Conservation (phyloP, 2,113 vertebrate genomes). For the Ahaetulla prasina region DNA sequence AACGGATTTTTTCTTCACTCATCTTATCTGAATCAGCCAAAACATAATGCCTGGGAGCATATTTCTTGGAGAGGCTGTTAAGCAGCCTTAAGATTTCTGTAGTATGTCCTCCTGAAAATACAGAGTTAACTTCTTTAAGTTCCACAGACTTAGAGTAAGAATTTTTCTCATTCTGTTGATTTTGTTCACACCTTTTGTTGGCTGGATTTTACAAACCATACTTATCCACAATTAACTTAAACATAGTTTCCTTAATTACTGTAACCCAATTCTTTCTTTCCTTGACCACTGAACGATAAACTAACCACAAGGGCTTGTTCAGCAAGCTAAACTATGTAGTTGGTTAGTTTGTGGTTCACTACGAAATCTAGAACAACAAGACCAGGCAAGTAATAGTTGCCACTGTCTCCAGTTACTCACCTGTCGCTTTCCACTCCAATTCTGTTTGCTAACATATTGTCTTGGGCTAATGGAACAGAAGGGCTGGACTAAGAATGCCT, state of each 20-base stretch:
- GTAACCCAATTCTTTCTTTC: neutral
- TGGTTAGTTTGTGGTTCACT: neutral
- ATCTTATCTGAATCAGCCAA: conserved; percentile 87
- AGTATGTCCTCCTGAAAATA: conserved; percentile 86
- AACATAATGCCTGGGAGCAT: conserved; percentile 84
- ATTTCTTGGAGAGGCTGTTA: conserved; percentile 73
- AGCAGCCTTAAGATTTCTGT: conserved; percentile 89
- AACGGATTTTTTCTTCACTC: conserved; percentile 85
- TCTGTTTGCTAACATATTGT: neutral
- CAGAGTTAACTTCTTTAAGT: neutral
- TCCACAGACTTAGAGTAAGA: neutral
- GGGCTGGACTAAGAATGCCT: neutral
- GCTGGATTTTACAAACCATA: neutral
- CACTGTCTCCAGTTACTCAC: neutral
- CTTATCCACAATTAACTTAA: neutral
- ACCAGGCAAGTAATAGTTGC: neutral
- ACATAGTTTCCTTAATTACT: neutral
- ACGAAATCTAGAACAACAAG: neutral
- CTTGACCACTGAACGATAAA: neutral
- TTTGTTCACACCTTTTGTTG: neutral
- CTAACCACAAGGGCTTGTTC: neutral
- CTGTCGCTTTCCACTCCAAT: neutral
- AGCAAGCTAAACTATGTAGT: neutral
- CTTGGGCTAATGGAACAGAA: neutral
- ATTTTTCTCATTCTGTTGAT: neutral